Conservation (phyloP, 2,888 invertebrate species). For the Fragum whitleyi region DNA sequence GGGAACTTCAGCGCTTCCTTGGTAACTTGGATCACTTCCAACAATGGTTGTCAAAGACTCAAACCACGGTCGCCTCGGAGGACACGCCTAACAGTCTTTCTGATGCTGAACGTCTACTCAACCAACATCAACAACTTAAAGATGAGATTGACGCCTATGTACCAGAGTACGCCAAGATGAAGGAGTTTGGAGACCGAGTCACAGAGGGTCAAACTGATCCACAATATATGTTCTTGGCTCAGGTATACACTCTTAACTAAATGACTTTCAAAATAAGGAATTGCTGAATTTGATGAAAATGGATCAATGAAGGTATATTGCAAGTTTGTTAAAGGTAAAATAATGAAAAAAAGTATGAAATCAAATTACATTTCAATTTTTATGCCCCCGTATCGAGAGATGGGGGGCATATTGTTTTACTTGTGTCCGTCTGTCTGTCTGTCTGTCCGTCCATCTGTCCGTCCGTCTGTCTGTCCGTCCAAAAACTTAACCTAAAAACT, state of each 20-base stretch:
- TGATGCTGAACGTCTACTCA: constrained; percentile 98
- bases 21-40: constrained; percentile 99
- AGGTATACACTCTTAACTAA: constrained; percentile 85
- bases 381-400: too few relatives aligned
- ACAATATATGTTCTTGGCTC: constrained; percentile 99
- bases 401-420: too few relatives aligned
- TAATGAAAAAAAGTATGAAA: background rate
- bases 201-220: constrained; percentile 94
- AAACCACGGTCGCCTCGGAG: constrained; percentile 91
- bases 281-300: background rate
- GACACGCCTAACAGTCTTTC: constrained; percentile 85
- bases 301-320: background rate
- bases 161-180: constrained; percentile 99
- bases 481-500: too few relatives aligned
- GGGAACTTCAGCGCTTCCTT: constrained; percentile 94
- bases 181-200: constrained; percentile 95
- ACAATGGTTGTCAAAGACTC: constrained; percentile 99
- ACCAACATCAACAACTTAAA: constrained; percentile 98
- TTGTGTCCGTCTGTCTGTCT: too few relatives aligned
- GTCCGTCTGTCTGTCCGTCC: too few relatives aligned
- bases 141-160: constrained; percentile 99
- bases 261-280: background rate
- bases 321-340: background rate
- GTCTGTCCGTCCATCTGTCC: too few relatives aligned
- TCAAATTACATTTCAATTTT: too few relatives aligned